Percentiles rank a stretch among this genome's conserved stretches.
phyloP scores from a whole-genome alignment of 2,113 vertebrate genomes.

The Psittacus erithacus region DNA sequence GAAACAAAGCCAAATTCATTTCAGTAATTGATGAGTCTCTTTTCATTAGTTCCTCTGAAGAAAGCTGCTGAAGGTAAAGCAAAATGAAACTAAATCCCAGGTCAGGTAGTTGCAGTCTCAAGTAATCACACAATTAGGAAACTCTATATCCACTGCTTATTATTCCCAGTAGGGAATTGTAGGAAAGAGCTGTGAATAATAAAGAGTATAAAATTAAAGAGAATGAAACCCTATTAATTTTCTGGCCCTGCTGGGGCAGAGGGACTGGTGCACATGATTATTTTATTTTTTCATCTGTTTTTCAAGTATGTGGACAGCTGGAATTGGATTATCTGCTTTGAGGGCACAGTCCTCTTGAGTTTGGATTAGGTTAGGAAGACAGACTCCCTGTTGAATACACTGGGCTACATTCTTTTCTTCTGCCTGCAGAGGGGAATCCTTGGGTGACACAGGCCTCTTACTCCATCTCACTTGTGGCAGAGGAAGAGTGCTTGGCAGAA shows the following conservation, averaged over 20 bases:
- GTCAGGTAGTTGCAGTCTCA: conserved; percentile 14
- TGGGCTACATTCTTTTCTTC: background rate
- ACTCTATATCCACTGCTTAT: background rate
- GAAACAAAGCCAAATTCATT: conserved; percentile 40
- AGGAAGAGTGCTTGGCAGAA: background rate
- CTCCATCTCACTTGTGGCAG: background rate
- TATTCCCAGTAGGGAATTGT: background rate
- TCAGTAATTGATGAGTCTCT: conserved; percentile 51
- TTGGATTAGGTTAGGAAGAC: background rate
- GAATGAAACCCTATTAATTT: conserved; percentile 12
- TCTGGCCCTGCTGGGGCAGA: background rate
- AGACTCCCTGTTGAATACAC: background rate
- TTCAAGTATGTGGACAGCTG: background rate
- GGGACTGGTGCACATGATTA: background rate
- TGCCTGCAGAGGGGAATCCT: background rate
- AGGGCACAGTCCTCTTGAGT: background rate
- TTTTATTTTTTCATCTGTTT: conserved; percentile 1
- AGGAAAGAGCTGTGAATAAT: conserved; percentile 8
- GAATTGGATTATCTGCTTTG: background rate
- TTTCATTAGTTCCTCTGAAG: conserved; percentile 40
- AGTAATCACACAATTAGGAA: conserved; percentile 41
- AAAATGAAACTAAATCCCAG: conserved; percentile 30
- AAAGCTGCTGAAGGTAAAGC: conserved; percentile 44
- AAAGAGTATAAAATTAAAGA: conserved; percentile 30
- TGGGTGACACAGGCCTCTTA: background rate